Base-by-base conservation (phyloP, 2,113 vertebrate species). In the Bujurquina vittata region DNA sequence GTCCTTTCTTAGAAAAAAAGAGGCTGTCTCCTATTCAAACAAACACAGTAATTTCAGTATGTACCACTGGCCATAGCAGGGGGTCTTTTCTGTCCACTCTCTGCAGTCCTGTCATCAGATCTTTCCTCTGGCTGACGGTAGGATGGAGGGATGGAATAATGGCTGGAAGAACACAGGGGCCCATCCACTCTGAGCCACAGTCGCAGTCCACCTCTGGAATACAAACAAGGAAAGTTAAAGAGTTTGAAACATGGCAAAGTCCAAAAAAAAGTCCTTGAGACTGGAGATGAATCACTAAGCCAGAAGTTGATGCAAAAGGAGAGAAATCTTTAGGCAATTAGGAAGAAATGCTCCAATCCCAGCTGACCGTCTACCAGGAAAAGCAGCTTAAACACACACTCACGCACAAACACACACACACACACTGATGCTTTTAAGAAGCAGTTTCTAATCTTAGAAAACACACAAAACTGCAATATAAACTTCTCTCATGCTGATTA, bases 1-100 rank as follows among this genome's bases (percentile, higher is more conserved):
- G 22, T 43, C 15, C 22, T 75, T 54, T 69, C 43, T 49, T 69
- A 23, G 9, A 49, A 69, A 69, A 69, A 22, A 26, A 26, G 10
- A 4, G 33, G 6, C 2, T 33, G 33, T 33, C 33, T 6, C 7
- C 33, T 33, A 33, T 33, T 33, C 33, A 65, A 43, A 23, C 23
- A 56, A 57, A 37, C 22, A 56, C 7, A 67, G 5, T 29, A 9
- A 69, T 52, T 52, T 69, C 8, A 9, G n/a, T 29, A 84, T 85
- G 80, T 96, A 99, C 98, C 96, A 1, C 97, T 95, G 95, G 97
- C 96, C 98, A 98, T 99, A 84, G 94, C 93, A 80, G 89, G 69
- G 94, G 91, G 88, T 90, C 84, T 86, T 83, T 90, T 87, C 85
- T 92, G 93, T 89, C 89, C 91, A 87, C 84, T 89, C 52, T n/a